Conservation (phyloP, 2,888 invertebrate genomes). For the Nesidiocoris tenuis region DNA sequence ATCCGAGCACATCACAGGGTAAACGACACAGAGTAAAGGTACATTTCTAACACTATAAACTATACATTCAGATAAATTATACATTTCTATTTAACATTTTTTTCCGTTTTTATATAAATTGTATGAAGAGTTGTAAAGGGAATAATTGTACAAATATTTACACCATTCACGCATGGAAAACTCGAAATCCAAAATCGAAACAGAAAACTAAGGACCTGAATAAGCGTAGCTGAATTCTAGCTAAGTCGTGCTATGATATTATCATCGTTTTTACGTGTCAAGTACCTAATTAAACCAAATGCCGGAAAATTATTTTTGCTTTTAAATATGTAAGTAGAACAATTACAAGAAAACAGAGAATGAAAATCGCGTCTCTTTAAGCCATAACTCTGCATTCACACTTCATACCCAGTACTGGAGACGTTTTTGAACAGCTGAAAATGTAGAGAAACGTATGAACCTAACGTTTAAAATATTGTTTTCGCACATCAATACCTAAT, state of each 20-base stretch:
- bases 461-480: constrained; percentile 33
- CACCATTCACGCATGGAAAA: constrained; percentile 16
- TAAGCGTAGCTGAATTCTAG: no score
- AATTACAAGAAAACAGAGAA: no score
- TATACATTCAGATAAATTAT: constrained; percentile 49
- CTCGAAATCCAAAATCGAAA: background rate
- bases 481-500: constrained; percentile 20
- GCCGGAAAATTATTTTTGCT: no score
- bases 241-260: no score
- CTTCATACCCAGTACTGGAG: no score
- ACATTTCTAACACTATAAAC: constrained; percentile 46
- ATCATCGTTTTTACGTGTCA: no score
- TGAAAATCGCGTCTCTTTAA: no score
- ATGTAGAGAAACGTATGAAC: constrained; percentile 12
- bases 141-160: constrained; percentile 37
- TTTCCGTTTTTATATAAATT: constrained; percentile 25
- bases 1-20: constrained; percentile 44
- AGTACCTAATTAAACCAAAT: no score
- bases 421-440: no score
- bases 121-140: constrained; percentile 21
- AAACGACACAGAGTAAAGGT: constrained; percentile 45
- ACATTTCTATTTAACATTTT: constrained; percentile 30
- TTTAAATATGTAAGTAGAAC: no score
- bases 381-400: no score
- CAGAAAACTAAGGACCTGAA: constrained; percentile 24